A percentile compares a stretch with the other conserved stretches of the same genome.
Conservation (phyloP, 1,140 invertebrate genomes). For the Drosophila eugracilis region DNA sequence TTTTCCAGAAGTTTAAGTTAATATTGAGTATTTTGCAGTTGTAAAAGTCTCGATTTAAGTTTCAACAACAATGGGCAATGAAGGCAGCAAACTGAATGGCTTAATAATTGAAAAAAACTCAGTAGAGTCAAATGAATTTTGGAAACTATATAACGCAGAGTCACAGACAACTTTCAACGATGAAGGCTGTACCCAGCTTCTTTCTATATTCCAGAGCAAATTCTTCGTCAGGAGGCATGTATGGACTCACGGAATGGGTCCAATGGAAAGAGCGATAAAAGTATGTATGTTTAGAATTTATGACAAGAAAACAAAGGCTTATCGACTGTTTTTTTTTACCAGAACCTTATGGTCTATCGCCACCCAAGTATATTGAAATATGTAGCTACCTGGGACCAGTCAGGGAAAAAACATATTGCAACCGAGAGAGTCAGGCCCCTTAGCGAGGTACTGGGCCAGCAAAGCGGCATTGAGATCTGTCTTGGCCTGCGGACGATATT, state of each 20-base stretch:
- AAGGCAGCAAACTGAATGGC: constrained; percentile 89
- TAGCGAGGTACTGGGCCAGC: constrained; percentile 87
- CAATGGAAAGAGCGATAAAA: constrained; percentile 90
- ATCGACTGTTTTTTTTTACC: constrained; percentile 48
- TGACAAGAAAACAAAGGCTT: not conserved
- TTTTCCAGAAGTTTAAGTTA: no score
- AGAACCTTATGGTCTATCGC: constrained; percentile 93
- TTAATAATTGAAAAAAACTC: constrained; percentile 91
- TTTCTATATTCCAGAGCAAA: constrained; percentile 91
- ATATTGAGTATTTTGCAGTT: no score
- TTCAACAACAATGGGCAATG: constrained; percentile 89
- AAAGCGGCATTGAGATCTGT: constrained; percentile 91
- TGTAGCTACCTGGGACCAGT: constrained; percentile 91
- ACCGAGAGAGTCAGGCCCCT: constrained; percentile 91
- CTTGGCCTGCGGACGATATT: constrained; percentile 91
- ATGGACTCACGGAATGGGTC: constrained; percentile 86
- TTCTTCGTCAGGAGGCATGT: constrained; percentile 86
- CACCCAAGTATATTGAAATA: constrained; percentile 93
- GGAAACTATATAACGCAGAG: constrained; percentile 90
- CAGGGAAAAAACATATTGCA: constrained; percentile 89
- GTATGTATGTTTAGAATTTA: constrained; percentile 85
- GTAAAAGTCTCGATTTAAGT: no score
- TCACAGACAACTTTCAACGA: constrained; percentile 86
- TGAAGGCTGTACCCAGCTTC: constrained; percentile 87
- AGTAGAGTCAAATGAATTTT: constrained; percentile 91